Evolutionary conservation across 2,113 vertebrate genomes (phyloP).

Genomic region (Colossoma macropomum): DNA sequence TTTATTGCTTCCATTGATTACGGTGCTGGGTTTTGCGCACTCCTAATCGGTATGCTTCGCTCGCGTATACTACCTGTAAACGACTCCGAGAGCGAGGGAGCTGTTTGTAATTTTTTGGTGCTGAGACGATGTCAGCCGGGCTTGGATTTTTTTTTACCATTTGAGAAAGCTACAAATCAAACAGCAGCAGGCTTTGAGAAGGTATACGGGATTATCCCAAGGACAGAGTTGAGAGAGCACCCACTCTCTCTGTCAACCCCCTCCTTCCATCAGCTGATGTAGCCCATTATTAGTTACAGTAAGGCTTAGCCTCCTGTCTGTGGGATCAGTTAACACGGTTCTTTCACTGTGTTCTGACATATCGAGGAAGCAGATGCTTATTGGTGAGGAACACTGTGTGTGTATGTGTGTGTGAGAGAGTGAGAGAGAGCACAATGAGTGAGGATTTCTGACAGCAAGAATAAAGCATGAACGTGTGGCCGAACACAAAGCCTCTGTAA

Average conservation of each 20-base stretch:
- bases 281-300: constrained; percentile 50
- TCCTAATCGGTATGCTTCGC: too few species aligned
- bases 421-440: constrained; percentile 9
- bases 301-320: constrained; percentile 41
- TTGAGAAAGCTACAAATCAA: not conserved
- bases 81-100: constrained; percentile 21
- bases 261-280: constrained; percentile 36
- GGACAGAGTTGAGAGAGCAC: constrained; percentile 42
- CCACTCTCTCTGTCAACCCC: constrained; percentile 1
- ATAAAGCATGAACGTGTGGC: not conserved
- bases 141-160: not conserved
- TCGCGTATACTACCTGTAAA: constrained; percentile 12
- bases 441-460: constrained; percentile 15
- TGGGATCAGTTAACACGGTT: constrained; percentile 50
- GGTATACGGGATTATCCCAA: constrained; percentile 49
- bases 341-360: constrained; percentile 52
- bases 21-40: too few species aligned
- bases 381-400: constrained; percentile 44
- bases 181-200: constrained; percentile 31
- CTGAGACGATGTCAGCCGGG: constrained; percentile 66
- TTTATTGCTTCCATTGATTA: too few species aligned
- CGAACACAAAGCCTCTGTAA: not conserved
- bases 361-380: constrained; percentile 49
- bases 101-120: constrained; percentile 64
- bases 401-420: constrained; percentile 28